Evolutionary conservation across 2,797 vertebrate genomes (phyloP).

Genomic region (Ptychadena robeensis): DNA sequence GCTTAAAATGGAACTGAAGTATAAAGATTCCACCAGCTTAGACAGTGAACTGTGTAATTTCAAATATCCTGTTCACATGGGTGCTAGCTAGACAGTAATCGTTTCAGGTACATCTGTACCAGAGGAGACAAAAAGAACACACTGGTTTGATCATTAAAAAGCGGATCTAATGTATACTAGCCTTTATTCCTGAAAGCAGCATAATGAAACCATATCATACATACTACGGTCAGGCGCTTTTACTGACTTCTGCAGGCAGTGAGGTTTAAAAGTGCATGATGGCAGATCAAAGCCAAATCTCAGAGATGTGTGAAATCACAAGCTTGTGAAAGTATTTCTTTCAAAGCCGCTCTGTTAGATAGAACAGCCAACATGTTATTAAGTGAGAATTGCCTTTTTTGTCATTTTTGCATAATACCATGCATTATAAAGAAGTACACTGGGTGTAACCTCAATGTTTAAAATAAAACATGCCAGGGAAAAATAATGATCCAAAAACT

Average conservation of each 20-base stretch:
- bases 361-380: neutral
- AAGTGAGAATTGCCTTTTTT: neutral
- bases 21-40: neutral
- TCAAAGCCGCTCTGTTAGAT: neutral
- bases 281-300: slow-evolving; percentile 12
- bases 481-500: neutral
- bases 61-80: neutral
- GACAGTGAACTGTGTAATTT: neutral
- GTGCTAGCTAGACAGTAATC: neutral
- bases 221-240: neutral
- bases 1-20: neutral
- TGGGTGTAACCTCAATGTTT: neutral
- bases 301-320: slow-evolving; percentile 8
- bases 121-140: neutral
- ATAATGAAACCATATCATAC: neutral
- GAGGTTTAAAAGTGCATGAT: neutral
- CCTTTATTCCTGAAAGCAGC: neutral
- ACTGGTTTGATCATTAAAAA: neutral
- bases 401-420: too few relatives aligned
- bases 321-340: slow-evolving; percentile 25
- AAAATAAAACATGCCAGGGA: neutral
- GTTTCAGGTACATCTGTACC: neutral
- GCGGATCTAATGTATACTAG: neutral
- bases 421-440: neutral
- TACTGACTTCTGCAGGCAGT: neutral